These are phyloP conservation scores for Varroa destructor DNA, from an alignment of 1,140 invertebrate genomes.

Conservation along the genomic window DNA sequence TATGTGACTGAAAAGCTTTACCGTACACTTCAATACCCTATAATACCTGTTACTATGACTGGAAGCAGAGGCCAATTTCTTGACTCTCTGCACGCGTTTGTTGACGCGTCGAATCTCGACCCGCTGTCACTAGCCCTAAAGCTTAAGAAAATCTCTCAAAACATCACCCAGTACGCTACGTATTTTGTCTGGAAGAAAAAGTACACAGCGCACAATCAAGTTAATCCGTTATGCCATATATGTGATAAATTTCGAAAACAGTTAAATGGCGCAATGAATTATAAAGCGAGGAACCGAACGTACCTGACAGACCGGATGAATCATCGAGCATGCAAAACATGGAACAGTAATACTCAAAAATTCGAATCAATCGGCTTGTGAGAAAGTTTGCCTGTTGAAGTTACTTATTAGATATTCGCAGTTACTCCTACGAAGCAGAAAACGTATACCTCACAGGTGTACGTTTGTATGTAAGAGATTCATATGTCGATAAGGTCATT, in stretches of 20 bases:
- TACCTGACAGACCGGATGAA: background rate
- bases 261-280: background rate
- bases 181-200: constrained; percentile 24
- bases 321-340: background rate
- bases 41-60: constrained; percentile 32
- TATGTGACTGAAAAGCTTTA: constrained; percentile 41
- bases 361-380: background rate
- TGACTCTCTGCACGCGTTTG: constrained; percentile 12
- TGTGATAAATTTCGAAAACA: background rate
- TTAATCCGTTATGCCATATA: background rate
- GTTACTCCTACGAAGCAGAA: no score
- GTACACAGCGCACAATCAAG: background rate
- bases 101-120: background rate
- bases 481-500: no score
- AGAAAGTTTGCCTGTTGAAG: no score
- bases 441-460: no score
- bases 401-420: no score
- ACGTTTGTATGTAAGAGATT: no score
- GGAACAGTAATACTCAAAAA: background rate
- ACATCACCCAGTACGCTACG: background rate
- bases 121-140: background rate
- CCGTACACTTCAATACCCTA: constrained; percentile 1
- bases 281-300: background rate
- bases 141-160: background rate
- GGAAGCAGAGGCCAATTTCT: background rate